Evolutionary conservation across 2,113 vertebrate genomes (phyloP), one percentile per base, ranked within the genome.

Genomic region (Alexandromys fortis): DNA sequence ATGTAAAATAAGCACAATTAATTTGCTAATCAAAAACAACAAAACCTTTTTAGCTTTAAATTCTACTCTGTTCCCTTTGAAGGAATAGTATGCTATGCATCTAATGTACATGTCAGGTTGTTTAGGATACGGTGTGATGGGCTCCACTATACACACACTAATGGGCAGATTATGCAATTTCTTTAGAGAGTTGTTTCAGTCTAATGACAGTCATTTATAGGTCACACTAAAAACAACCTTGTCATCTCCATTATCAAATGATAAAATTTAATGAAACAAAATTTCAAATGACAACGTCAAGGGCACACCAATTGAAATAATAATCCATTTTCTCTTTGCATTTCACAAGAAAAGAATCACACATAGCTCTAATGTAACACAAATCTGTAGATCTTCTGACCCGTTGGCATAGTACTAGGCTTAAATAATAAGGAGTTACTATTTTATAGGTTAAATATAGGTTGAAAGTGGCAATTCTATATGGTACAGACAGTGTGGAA

Each of bases 321-420:
- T 70, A 92, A 9, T 52, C 77, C 3, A 19, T 98, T 92, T 91
- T 47, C 63, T 63, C 14, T 85, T 7, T 38, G 7, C 7, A 52
- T 94, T 91, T 95, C 28, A 82, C 42, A 76, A 91, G 72, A 49
- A 93, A 81, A 49, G 87, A 76, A 21, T 22, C 26, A n/a, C 8
- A 21, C 5, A 16, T 17, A 89, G 35, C 16, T 89, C 47, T 77
- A 85, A 30, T 52, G 21, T 38, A 91, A 30, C 35, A 47, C 16
- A 5, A 65, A 38, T 70, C 78, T 83, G 14, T 61, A 86, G 33
- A 55, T 42, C 33, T 89, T 88, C 67, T 68, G 28, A 47, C 24
- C 45, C 63, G 73, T 90, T 95, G 52, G 81, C 96, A 96, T 82
- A 81, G 26, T 77, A 83, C 58, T 96, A 86, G 28, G 49, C 90